phyloP scores from a whole-genome alignment of 2,797 vertebrate species.

The Eulemur rubriventer region DNA sequence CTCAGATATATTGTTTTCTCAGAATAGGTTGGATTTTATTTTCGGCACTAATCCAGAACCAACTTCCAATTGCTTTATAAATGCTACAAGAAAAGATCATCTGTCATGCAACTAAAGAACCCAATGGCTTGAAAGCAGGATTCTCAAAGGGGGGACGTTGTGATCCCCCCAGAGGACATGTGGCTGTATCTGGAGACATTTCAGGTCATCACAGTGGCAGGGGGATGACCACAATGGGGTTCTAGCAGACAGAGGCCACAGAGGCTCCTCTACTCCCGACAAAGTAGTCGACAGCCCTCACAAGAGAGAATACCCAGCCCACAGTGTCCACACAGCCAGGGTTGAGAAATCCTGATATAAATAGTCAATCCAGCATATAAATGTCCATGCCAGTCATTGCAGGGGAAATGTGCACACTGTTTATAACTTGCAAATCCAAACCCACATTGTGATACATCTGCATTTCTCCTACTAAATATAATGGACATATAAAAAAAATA shows the following conservation, averaged over 20 bases:
- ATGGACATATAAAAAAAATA: background rate
- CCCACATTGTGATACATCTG: background rate
- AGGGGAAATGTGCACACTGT: background rate
- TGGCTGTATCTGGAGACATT: background rate
- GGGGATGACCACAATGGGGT: fast-evolving
- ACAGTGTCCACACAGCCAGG: background rate
- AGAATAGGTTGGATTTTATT: constrained; percentile 84
- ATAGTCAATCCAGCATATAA: background rate
- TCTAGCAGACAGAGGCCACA: background rate
- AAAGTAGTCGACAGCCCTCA: background rate
- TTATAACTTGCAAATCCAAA: background rate
- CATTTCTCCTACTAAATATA: background rate
- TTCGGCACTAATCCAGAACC: constrained; percentile 76
- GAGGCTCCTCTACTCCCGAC: background rate
- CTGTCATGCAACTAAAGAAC: background rate
- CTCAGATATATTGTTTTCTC: constrained; percentile 86
- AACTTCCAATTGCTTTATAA: constrained; percentile 64
- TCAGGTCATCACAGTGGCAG: background rate
- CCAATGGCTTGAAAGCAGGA: background rate
- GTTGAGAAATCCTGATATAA: fast-evolving
- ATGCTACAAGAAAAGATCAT: background rate
- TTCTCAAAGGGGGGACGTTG: background rate
- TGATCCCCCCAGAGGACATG: background rate
- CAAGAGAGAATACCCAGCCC: background rate
- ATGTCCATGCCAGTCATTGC: no score